phyloP scores from a whole-genome alignment of 2,888 invertebrate species.

The Apamea epomidion region DNA sequence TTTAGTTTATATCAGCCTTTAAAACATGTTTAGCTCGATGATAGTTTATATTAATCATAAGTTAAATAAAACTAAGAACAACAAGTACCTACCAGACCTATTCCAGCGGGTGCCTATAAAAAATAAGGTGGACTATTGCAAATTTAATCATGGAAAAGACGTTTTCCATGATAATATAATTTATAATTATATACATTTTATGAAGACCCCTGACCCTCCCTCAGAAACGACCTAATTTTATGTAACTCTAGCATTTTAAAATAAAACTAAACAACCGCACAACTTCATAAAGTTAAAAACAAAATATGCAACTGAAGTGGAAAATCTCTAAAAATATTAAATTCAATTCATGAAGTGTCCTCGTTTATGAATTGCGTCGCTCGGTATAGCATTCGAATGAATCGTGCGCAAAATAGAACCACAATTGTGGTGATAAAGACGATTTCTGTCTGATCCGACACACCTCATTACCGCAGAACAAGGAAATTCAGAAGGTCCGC shows the following conservation, averaged over 20 bases:
- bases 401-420: constrained; percentile 72
- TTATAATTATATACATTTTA: not conserved
- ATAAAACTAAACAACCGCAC: not conserved
- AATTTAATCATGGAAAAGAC: not conserved
- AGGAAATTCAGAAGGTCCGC: constrained; percentile 32
- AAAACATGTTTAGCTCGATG: not conserved
- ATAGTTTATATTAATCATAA: not conserved
- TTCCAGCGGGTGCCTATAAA: not conserved
- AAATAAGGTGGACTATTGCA: not conserved
- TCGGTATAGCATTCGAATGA: constrained; percentile 71
- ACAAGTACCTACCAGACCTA: not conserved
- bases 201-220: too few species aligned
- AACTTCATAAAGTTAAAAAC: constrained; percentile 28
- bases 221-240: not conserved
- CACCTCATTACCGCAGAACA: constrained; percentile 69
- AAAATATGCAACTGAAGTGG: constrained; percentile 40
- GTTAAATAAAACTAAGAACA: not conserved
- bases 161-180: not conserved
- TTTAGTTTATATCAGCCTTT: constrained; percentile 58
- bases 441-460: constrained; percentile 76
- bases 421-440: constrained; percentile 73
- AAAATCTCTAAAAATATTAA: constrained; percentile 60
- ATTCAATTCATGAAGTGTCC: constrained; percentile 64
- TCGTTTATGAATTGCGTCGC: constrained; percentile 66
- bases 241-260: not conserved